phyloP scores from a whole-genome alignment of 2,797 vertebrate species.

The Peromyscus eremicus region DNA sequence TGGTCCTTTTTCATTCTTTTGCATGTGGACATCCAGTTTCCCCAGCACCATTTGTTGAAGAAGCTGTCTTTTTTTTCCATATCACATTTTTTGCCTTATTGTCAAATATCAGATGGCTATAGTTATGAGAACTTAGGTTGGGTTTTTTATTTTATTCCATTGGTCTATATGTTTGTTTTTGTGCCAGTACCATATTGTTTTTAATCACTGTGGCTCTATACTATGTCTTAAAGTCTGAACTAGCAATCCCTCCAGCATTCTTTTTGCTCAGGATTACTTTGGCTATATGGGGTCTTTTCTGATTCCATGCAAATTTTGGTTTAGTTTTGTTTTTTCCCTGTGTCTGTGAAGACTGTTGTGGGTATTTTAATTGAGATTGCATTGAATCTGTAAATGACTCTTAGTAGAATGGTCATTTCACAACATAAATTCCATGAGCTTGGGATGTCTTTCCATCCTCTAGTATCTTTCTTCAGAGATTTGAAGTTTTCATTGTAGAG shows the following conservation, averaged over 20 bases:
- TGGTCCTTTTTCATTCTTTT: neutral
- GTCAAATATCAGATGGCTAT: neutral
- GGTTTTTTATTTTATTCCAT: neutral
- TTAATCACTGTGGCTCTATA: neutral
- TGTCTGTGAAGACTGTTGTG: neutral
- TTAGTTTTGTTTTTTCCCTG: neutral
- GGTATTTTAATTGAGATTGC: neutral
- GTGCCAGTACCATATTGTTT: neutral
- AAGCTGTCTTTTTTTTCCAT: neutral
- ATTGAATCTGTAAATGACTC: neutral
- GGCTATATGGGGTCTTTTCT: neutral
- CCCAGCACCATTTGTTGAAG: neutral
- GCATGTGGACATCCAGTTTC: neutral
- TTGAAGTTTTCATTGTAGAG: neutral
- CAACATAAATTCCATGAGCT: neutral
- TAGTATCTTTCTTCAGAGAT: neutral
- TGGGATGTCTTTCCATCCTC: neutral
- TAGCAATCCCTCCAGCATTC: neutral
- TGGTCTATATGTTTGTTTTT: neutral
- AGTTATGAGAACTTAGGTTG: neutral
- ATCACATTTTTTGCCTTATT: neutral
- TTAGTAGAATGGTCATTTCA: neutral
- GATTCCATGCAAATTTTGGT: neutral
- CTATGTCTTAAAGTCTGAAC: neutral
- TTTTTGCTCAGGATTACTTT: neutral